Base-by-base conservation (phyloP, 2,113 vertebrate genomes). In the Uria lomvia region DNA sequence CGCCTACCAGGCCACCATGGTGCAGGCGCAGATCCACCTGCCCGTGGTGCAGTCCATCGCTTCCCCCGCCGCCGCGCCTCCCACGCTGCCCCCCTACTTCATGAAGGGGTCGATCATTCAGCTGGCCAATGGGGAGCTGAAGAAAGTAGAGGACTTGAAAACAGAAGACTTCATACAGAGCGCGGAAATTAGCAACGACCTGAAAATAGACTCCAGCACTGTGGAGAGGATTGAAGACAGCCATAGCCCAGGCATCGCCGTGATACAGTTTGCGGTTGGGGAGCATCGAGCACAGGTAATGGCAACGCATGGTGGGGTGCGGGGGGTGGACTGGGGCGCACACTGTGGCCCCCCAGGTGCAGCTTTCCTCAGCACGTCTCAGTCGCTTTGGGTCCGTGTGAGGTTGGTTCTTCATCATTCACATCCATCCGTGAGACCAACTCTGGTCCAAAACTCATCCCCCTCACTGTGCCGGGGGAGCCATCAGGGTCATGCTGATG, bases 91-190 rank as follows among this genome's bases (percentile, higher is more conserved):
- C 26, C 99, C 99, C 4, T 99, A 99, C 96, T 99, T 99, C 97
- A 98, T 99, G 97, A 99, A 99, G 98, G 99, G 99, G 94, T 99
- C 99, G 8, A 99, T 99, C 97, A 99, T 99, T 97, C 99, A 99
- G 97, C 92, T 99, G 98, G 99, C 99, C 74, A 99, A 99, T 1
- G 99, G 99, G 34, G 99, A 99, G 96, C 98, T 99, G 92, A 99
- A 99, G 96, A 99, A 99, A 13, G 99, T 99, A 84, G 99, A 99
- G 98, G 99, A 99, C 96, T 98, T 99, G 75, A 99, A 99, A 97
- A 99, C 99, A 0, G 99, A 99, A 95, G 99, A 99, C 98, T 99
- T 99, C 98, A 99, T 99, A 88, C 99, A 99, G 98, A 99, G 99
- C 1, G 99, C 99, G 0, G 99, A 99, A 97, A 99, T 99, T 68